Conservation (phyloP, 2,113 vertebrate genomes). For the Sardina pilchardus region DNA sequence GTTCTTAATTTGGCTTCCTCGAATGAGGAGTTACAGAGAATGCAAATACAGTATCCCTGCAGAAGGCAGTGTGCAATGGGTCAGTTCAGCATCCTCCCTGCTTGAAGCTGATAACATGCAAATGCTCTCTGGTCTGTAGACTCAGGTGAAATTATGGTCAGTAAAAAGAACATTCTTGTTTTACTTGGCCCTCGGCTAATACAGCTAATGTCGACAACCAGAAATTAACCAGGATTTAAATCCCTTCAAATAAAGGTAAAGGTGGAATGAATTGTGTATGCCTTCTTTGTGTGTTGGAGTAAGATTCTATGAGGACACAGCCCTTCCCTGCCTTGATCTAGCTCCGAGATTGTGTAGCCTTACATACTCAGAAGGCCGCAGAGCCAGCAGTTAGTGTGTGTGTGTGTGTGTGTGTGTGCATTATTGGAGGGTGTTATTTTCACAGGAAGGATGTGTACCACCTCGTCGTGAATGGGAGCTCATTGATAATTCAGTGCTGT, state of each 20-base stretch:
- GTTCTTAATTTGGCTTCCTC: not conserved
- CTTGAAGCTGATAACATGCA: slow-evolving; percentile 11
- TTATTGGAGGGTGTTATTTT: slow-evolving; percentile 11
- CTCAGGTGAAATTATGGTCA: not conserved
- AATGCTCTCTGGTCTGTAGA: not conserved
- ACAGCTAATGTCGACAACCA: not conserved
- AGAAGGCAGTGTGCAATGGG: not conserved
- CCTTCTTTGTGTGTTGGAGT: not conserved
- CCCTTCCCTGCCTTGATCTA: not conserved
- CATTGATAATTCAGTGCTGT: slow-evolving; percentile 14
- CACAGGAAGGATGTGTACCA: not conserved
- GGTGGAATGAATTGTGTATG: not conserved
- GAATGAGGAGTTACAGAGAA: not conserved
- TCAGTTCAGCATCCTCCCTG: not conserved
- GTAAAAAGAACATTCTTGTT: not conserved
- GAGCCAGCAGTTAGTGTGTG: not conserved
- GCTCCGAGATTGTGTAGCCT: not conserved
- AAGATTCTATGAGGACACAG: not conserved
- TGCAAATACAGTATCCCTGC: not conserved
- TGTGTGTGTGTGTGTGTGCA: not conserved
- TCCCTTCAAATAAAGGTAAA: not conserved
- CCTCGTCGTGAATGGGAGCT: not conserved
- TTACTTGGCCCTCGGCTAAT: not conserved
- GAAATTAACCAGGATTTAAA: not conserved
- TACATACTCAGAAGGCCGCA: not conserved